phyloP scores from a whole-genome alignment of 1,140 invertebrate species.

The Chrysomallon squamiferum region DNA sequence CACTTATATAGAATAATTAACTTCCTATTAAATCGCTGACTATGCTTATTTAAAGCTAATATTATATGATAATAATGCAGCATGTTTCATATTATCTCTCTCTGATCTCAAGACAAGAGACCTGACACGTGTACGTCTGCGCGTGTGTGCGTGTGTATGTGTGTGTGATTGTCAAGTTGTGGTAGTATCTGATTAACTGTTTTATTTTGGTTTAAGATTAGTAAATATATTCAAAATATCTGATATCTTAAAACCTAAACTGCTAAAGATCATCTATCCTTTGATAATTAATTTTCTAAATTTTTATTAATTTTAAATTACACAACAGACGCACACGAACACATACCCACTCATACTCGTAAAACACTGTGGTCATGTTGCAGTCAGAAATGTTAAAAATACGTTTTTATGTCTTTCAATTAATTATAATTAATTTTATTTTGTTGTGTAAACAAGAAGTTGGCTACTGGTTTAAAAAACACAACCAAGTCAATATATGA shows the following conservation, averaged over 20 bases:
- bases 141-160: not conserved
- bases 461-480: slow-evolving; percentile 68
- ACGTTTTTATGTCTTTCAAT: too few species aligned
- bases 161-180: not conserved
- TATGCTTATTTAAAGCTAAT: too few species aligned
- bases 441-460: too few species aligned
- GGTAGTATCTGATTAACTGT: too few species aligned
- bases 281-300: not conserved
- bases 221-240: not conserved
- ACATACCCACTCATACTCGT: too few species aligned
- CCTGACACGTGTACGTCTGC: not conserved
- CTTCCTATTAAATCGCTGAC: too few species aligned
- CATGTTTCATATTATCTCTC: too few species aligned
- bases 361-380: not conserved
- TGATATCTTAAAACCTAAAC: not conserved
- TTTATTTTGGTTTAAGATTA: not conserved
- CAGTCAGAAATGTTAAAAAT: too few species aligned
- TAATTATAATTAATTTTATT: too few species aligned
- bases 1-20: too few species aligned
- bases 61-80: too few species aligned
- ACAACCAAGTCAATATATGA: slow-evolving; percentile 78
- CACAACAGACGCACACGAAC: not conserved
- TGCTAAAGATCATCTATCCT: not conserved
- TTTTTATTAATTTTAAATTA: not conserved
- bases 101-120: too few species aligned